Evolutionary conservation across 2,888 invertebrate species (phyloP), one percentile per base, ranked within the genome.

Genomic region (Panorpa germanica): DNA sequence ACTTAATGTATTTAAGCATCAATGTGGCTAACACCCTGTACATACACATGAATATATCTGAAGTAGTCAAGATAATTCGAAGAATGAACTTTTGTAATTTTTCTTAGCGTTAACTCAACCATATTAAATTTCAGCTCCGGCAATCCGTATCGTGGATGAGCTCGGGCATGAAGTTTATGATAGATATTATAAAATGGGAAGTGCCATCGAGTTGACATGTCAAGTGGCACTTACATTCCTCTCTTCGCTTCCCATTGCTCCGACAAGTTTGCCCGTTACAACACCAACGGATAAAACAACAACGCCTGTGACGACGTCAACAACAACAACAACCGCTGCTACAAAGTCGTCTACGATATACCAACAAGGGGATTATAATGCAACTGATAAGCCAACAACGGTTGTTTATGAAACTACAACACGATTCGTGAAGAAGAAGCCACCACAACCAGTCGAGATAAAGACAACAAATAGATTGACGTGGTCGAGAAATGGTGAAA

Each of bases 131-230:
- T n/a, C 56, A 77, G 76, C 73, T 36, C 75, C 75, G 28, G 66
- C 75, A 35, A 59, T 76, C 38, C 64, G 67, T 40, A 70, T 77
- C 45, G 65, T 72, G 30, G 75, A 74, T 42, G 73, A 75, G 42
- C 67, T 69, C 42, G 69, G 68, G 31, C 66, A 73, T 43, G 69
- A 70, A 47, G 61, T 74, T 30, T 65, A 65, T 42, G 74, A 74
- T 50, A 65, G 70, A 42, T 74, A 72, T 49, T 74, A 73, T 51
- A 74, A 76, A 55, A 65, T 71, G 17, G 76, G 76, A 40, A 75
- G 74, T 49, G 64, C 69, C 32, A 72, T 77, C 40, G 73, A 74
- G 49, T 56, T 77, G 37, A 64, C 68, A 18, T 73, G 73, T 39
- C 51, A 59, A 41, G 57, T 59, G 23, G 54, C 55, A 10, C 48